Conservation (phyloP, 2,113 vertebrate genomes). For the Piaya cayana region DNA sequence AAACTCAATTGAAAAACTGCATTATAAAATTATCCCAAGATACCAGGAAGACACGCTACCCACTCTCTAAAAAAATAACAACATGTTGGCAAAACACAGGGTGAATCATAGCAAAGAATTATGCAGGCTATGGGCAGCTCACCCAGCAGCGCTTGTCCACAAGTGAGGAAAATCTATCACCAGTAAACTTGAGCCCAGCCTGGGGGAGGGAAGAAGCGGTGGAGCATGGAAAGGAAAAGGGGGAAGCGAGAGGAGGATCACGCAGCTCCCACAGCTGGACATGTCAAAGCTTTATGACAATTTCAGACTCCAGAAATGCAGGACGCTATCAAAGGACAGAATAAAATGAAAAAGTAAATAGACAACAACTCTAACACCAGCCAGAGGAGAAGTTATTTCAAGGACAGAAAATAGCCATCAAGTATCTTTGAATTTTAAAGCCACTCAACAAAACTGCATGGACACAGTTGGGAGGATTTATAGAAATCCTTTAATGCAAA, state of each 20-base stretch:
- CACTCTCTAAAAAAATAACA: background rate
- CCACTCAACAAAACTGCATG: background rate
- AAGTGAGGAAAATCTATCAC: background rate
- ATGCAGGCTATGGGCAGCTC: background rate
- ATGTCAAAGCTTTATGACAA: background rate
- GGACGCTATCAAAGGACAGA: background rate
- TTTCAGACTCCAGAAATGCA: background rate
- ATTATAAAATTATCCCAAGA: background rate
- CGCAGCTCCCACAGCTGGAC: background rate
- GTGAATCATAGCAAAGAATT: background rate
- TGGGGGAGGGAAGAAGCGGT: background rate
- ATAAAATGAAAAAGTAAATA: background rate
- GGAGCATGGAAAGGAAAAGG: background rate
- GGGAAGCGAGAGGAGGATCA: background rate
- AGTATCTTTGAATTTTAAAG: background rate
- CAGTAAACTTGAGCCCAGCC: background rate
- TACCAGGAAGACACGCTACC: background rate
- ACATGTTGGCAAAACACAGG: conserved; percentile 12
- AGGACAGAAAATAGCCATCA: background rate
- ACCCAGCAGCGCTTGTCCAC: background rate
- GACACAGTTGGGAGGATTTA: background rate
- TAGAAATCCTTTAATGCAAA: background rate
- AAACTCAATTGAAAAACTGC: background rate
- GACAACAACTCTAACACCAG: background rate
- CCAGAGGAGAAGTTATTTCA: background rate